phyloP scores from a whole-genome alignment of 35 echinoderm and acorn worm species.

The Ophioderma brevispina region DNA sequence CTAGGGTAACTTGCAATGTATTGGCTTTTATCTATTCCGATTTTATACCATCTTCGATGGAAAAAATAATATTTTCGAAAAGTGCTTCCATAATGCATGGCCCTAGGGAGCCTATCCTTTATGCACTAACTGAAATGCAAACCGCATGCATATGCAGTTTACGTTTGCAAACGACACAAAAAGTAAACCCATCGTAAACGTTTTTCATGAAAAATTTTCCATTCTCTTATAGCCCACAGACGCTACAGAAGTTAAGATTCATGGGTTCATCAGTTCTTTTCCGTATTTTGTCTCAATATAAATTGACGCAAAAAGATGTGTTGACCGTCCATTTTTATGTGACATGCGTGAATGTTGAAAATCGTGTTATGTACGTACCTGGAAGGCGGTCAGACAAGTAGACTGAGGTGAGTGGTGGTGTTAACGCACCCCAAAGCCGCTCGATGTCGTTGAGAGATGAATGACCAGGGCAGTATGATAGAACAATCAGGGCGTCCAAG shows the following conservation, averaged over 20 bases:
- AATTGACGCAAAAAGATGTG: background rate
- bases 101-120: no score
- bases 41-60: no score
- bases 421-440: constrained; percentile 38
- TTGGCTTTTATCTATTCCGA: no score
- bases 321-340: background rate
- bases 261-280: no score
- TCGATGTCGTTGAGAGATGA: constrained; percentile 51
- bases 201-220: background rate
- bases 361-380: background rate
- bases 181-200: background rate
- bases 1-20: no score
- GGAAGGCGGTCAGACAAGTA: constrained; percentile 16
- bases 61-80: no score
- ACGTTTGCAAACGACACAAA: no score
- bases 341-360: background rate
- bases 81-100: no score
- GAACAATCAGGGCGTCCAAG: constrained; percentile 38
- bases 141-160: no score
- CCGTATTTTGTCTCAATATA: no score
- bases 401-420: background rate
- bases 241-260: no score
- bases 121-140: no score
- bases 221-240: background rate
- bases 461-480: constrained; percentile 44